phyloP scores from a whole-genome alignment of 2,797 vertebrate species.

The Triplophysa bombifrons region DNA sequence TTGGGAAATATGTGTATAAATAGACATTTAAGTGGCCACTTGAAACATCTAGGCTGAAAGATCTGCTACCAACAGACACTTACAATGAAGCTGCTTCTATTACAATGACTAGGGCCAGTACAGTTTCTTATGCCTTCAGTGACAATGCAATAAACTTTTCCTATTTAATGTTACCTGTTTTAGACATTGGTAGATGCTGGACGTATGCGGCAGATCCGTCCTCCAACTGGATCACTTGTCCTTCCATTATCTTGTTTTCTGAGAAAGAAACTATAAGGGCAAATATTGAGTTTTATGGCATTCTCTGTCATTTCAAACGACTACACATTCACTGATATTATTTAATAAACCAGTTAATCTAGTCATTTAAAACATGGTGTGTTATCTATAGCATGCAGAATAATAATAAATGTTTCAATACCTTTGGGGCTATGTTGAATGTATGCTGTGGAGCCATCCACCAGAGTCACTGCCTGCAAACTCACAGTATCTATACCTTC shows the following conservation, averaged over 20 bases:
- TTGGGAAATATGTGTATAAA: neutral
- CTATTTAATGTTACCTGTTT: constrained; percentile 78
- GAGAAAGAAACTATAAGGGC: constrained; percentile 65
- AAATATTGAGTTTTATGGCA: neutral
- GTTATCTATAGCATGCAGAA: neutral
- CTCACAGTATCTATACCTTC: constrained; percentile 97
- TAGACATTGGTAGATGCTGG: constrained; percentile 92
- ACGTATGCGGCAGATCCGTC: constrained; percentile 97
- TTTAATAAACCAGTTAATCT: neutral
- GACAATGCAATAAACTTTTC: neutral
- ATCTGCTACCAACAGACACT: neutral
- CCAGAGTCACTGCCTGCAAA: constrained; percentile 95
- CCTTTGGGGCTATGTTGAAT: constrained; percentile 97
- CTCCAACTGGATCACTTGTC: constrained; percentile 97
- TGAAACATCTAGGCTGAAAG: neutral
- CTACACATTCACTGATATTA: neutral
- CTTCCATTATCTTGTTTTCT: constrained; percentile 96
- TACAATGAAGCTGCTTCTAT: neutral
- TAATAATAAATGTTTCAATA: constrained; percentile 52
- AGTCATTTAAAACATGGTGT: neutral
- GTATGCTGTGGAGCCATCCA: constrained; percentile 97
- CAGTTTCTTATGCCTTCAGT: neutral
- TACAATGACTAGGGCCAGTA: neutral
- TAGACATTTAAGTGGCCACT: neutral
- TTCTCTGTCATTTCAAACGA: neutral